Evolutionary conservation across 2,113 vertebrate species (phyloP).

Genomic region (Daboia siamensis): DNA sequence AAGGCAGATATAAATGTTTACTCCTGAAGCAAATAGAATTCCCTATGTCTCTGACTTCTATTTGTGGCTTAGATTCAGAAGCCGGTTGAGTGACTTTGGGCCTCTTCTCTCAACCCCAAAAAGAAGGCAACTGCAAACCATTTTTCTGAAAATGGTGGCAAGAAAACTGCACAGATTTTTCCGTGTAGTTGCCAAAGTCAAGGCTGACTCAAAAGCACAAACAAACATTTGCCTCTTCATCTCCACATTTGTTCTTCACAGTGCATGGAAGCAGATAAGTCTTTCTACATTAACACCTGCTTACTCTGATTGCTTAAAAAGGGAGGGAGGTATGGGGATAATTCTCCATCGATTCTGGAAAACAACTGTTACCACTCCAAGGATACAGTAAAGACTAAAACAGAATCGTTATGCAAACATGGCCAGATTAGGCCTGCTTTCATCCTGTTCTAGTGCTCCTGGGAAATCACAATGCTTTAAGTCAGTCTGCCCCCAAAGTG

Average conservation of each 20-base stretch:
- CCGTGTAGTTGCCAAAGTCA: neutral
- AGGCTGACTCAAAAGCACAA: neutral
- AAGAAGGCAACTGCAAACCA: neutral
- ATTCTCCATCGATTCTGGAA: neutral
- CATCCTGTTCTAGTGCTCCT: neutral
- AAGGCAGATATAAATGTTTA: neutral
- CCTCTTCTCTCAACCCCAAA: neutral
- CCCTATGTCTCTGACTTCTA: neutral
- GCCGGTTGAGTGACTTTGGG: neutral
- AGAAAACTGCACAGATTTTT: neutral
- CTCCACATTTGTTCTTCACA: neutral
- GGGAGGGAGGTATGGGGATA: neutral
- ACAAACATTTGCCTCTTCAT: neutral
- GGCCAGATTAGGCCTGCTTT: neutral
- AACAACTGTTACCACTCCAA: neutral
- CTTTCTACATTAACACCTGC: neutral
- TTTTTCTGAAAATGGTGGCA: neutral
- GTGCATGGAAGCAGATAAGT: neutral
- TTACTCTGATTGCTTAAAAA: neutral
- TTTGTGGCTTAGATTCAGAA: neutral
- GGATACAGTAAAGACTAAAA: neutral
- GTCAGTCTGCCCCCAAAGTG: neutral
- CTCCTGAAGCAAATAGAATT: neutral
- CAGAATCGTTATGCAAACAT: neutral
- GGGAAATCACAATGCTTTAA: neutral